Percentiles rank a stretch among this genome's conserved stretches.
phyloP scores from a whole-genome alignment of 30 jellyfish, hydroid and myxozoan genomes.

The Morbakka virulenta region DNA sequence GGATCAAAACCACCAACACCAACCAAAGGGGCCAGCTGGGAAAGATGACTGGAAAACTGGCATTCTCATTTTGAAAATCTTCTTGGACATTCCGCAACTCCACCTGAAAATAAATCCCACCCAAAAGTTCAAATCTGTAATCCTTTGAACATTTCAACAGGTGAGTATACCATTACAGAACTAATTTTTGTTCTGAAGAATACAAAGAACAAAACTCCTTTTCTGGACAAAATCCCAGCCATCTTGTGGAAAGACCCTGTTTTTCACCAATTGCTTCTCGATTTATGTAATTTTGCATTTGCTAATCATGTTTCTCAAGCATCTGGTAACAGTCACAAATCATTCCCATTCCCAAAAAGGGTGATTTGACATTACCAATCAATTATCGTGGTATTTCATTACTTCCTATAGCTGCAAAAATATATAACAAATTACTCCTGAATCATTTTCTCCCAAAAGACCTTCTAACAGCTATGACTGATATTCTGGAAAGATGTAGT shows the following conservation, averaged over 20 bases:
- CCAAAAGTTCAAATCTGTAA: background rate
- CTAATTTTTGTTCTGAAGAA: background rate
- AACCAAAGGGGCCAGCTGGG: background rate
- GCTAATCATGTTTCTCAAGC: background rate
- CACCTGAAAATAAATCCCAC: background rate
- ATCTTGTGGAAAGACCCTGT: background rate
- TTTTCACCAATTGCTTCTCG: background rate
- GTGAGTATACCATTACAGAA: too few relatives aligned
- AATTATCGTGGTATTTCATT: background rate
- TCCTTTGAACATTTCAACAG: too few relatives aligned
- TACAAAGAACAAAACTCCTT: background rate
- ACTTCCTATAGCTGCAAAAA: slow-evolving; percentile 9
- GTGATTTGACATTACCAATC: slow-evolving; percentile 9
- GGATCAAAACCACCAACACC: background rate
- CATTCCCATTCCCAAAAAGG: slow-evolving; percentile 15
- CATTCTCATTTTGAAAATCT: background rate
- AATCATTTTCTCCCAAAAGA: slow-evolving; percentile 3
- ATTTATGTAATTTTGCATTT: background rate
- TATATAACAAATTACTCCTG: slow-evolving; percentile 2
- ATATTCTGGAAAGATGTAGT: too few relatives aligned
- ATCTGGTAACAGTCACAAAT: background rate
- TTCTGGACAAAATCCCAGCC: slow-evolving; percentile 4
- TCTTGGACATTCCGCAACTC: background rate
- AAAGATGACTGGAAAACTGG: background rate
- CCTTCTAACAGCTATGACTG: too few relatives aligned